Percentiles rank a stretch among this genome's conserved stretches.
These are phyloP conservation scores for Empis stercorea DNA, from an alignment of 2,888 invertebrate genomes.

Conservation along the genomic window DNA sequence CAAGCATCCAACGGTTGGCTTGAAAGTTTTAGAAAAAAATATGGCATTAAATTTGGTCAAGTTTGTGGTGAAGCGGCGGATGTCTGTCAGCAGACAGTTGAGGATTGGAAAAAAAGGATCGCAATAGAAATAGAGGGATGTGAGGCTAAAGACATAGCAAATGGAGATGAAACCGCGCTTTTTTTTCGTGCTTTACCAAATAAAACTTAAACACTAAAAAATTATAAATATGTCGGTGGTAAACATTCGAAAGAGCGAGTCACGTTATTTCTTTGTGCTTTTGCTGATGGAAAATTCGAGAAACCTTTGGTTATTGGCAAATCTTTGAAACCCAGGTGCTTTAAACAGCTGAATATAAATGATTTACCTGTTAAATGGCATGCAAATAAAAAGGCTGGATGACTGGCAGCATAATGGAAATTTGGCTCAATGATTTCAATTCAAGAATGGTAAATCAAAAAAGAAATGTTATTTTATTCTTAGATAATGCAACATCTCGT, in stretches of 20 bases:
- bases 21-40: constrained; percentile 3
- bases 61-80: constrained; percentile 8
- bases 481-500: constrained; percentile 8
- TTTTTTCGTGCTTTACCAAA: constrained; percentile 19
- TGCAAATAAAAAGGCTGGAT: constrained; percentile 3
- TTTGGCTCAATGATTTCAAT: constrained; percentile 5
- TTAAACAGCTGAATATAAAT: background rate
- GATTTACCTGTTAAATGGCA: constrained; percentile 1
- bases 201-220: constrained; percentile 19
- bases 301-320: constrained; percentile 9
- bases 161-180: constrained; percentile 18
- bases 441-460: constrained; percentile 7
- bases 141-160: constrained; percentile 1
- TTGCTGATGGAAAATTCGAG: constrained; percentile 13
- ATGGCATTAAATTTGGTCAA: constrained; percentile 5
- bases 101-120: constrained; percentile 1
- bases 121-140: background rate
- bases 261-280: constrained; percentile 17
- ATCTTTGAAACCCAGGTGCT: constrained; percentile 1
- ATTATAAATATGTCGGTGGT: constrained; percentile 19
- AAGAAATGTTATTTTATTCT: constrained; percentile 9
- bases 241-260: constrained; percentile 19
- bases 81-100: constrained; percentile 5
- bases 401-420: constrained; percentile 1
- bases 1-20: constrained; percentile 7